Percentiles rank a stretch among this genome's conserved stretches.
Conservation (phyloP, 1,140 invertebrate genomes). For the Scylla paramamosain region DNA sequence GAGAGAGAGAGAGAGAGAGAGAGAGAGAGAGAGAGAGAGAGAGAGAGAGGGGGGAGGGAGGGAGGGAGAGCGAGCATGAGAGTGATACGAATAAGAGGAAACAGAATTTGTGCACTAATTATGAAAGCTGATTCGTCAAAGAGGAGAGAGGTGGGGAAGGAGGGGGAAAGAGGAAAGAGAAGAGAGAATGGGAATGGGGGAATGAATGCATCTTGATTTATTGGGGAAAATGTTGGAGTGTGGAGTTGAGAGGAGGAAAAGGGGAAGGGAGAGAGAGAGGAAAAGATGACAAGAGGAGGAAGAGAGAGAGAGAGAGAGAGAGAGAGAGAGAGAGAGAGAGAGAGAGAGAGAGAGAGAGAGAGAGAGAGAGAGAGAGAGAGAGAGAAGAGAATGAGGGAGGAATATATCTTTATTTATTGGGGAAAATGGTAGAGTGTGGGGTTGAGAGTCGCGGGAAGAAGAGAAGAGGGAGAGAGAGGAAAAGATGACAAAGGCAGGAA, state of each 20-base stretch:
- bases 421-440: too few relatives aligned
- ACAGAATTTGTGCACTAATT: background rate
- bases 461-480: background rate
- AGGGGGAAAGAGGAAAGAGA: background rate
- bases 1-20: background rate
- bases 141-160: background rate
- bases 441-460: too few relatives aligned
- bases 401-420: too few relatives aligned
- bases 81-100: conserved; percentile 7
- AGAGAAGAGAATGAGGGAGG: background rate
- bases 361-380: background rate
- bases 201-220: background rate
- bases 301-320: background rate
- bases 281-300: background rate
- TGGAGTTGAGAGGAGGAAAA: background rate
- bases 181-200: background rate
- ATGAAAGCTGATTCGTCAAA: background rate
- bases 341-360: background rate
- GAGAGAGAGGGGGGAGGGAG: background rate
- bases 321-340: background rate
- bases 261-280: background rate
- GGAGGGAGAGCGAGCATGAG: background rate
- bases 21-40: background rate
- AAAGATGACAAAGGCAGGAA: background rate
- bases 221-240: background rate